Conservation (phyloP, 2,113 vertebrate species). For the Coturnix japonica region DNA sequence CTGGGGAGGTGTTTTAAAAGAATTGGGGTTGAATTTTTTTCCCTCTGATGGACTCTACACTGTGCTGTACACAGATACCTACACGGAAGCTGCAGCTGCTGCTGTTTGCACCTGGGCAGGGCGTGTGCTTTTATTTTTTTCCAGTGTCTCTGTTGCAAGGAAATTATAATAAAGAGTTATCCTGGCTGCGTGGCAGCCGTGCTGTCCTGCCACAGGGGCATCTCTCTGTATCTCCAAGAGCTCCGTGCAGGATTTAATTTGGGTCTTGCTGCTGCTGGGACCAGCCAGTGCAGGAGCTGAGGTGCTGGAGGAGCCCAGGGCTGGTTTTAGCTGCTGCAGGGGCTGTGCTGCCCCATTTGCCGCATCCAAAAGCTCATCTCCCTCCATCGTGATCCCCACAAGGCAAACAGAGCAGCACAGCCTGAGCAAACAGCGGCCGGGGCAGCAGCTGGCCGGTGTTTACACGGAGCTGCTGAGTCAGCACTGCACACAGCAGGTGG, state of each 20-base stretch:
- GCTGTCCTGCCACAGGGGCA: fast-evolving
- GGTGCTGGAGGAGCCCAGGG: background rate
- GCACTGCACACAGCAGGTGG: background rate
- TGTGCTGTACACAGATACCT: slow-evolving; percentile 34
- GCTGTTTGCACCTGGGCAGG: slow-evolving; percentile 22
- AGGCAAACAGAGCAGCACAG: background rate
- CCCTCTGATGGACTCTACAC: slow-evolving; percentile 9
- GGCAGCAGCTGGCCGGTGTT: slow-evolving; percentile 22
- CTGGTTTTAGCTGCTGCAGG: background rate
- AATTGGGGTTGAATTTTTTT: background rate
- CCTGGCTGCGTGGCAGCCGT: background rate
- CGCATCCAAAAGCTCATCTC: background rate
- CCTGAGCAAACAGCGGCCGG: slow-evolving; percentile 23
- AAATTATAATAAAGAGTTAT: slow-evolving; percentile 48
- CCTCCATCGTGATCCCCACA: slow-evolving; percentile 29
- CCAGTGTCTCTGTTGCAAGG: slow-evolving; percentile 21
- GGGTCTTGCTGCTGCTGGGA: background rate
- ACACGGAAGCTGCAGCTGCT: slow-evolving; percentile 3
- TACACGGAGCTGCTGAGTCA: slow-evolving; percentile 62
- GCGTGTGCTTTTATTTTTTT: background rate
- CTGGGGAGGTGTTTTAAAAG: background rate
- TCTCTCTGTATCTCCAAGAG: background rate
- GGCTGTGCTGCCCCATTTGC: background rate
- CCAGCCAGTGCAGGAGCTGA: background rate
- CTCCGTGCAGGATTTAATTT: fast-evolving